These are phyloP conservation scores for Rhopalosiphum padi DNA, from an alignment of 1,140 invertebrate species.

Conservation along the genomic window DNA sequence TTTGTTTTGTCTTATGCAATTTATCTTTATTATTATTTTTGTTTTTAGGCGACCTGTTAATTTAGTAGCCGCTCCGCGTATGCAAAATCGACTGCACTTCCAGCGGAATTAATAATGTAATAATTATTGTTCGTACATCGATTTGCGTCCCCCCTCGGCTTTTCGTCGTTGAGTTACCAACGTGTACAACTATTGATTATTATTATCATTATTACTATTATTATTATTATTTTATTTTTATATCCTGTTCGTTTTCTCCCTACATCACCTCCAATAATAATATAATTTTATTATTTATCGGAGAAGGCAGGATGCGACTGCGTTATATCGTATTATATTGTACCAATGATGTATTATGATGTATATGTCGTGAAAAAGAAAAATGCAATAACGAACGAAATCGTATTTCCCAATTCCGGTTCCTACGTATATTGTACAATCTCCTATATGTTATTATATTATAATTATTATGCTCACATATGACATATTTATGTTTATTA, in stretches of 20 bases:
- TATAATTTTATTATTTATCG: neutral
- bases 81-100: conserved; percentile 52
- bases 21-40: conserved; percentile 26
- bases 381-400: neutral
- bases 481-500: neutral
- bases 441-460: conserved; percentile 24
- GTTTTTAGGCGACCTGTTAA: conserved; percentile 55
- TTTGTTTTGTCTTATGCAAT: conserved; percentile 2
- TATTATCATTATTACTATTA: neutral
- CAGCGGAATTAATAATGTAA: conserved; percentile 49
- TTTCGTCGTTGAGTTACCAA: conserved; percentile 15
- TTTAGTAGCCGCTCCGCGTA: conserved; percentile 52
- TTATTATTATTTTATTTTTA: neutral
- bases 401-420: conserved; percentile 28
- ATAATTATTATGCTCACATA: neutral
- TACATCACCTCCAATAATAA: neutral
- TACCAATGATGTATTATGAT: neutral
- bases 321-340: neutral
- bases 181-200: neutral
- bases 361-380: neutral
- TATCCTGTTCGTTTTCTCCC: neutral
- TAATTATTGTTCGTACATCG: neutral
- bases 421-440: conserved; percentile 28
- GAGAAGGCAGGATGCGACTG: neutral
- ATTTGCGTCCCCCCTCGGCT: neutral